Conservation (phyloP, 2,113 vertebrate species). For the Scophthalmus maximus region DNA sequence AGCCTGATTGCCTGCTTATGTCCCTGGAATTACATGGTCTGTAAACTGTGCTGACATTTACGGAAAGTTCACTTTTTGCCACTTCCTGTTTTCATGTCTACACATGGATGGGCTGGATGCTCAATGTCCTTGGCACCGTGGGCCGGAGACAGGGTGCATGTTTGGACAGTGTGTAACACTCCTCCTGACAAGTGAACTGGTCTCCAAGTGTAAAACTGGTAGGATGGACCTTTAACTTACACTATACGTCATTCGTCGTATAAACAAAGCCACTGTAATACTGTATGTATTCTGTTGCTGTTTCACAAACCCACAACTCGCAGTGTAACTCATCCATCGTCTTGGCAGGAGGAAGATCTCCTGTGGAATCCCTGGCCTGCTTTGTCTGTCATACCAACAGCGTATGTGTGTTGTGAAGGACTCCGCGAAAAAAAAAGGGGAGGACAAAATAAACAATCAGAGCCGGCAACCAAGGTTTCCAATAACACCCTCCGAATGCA, state of each 20-base stretch:
- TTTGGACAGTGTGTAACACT: background rate
- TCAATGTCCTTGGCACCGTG: too few species aligned
- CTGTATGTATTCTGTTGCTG: background rate
- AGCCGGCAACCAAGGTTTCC: slow-evolving; percentile 65
- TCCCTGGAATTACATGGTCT: too few species aligned
- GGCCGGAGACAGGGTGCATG: too few species aligned
- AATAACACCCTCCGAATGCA: slow-evolving; percentile 59
- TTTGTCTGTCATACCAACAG: slow-evolving; percentile 51
- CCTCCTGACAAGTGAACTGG: background rate
- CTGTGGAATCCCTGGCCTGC: slow-evolving; percentile 54
- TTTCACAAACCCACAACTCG: slow-evolving; percentile 19
- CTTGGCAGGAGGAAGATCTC: slow-evolving; percentile 38
- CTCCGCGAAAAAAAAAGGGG: slow-evolving; percentile 47
- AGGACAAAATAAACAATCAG: slow-evolving; percentile 69
- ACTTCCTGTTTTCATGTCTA: too few species aligned
- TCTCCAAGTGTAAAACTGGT: background rate
- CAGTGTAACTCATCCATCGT: slow-evolving; percentile 23
- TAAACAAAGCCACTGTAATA: background rate
- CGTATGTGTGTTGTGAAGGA: slow-evolving; percentile 69
- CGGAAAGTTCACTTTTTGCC: too few species aligned
- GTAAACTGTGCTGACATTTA: too few species aligned
- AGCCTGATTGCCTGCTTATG: too few species aligned
- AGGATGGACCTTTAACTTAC: background rate
- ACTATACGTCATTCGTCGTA: background rate
- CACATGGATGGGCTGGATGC: too few species aligned